phyloP scores from a whole-genome alignment of 2,797 vertebrate genomes.

The Cichlasoma orientale region DNA sequence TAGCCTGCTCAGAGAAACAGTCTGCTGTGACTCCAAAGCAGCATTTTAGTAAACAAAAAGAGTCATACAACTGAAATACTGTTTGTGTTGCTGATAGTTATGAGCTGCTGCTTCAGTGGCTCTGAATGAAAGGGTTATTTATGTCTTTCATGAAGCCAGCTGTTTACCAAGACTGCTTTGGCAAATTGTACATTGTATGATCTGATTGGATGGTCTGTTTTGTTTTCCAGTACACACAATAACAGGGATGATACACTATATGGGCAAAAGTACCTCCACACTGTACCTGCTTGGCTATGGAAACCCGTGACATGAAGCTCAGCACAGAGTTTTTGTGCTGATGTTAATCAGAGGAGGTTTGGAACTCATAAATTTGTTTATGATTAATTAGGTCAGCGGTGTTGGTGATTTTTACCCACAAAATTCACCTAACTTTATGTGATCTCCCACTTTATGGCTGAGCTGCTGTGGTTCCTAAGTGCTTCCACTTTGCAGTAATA shows the following conservation, averaged over 20 bases:
- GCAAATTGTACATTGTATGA: not conserved
- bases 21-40: conserved; percentile 24
- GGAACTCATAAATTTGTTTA: not conserved
- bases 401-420: not conserved
- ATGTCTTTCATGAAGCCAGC: not conserved
- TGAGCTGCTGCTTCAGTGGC: conserved; percentile 5
- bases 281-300: not conserved
- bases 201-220: not conserved
- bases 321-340: not conserved
- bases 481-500: not conserved
- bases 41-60: conserved; percentile 17
- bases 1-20: not conserved
- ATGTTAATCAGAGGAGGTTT: not conserved
- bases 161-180: conserved; percentile 4
- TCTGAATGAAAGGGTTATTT: conserved; percentile 9
- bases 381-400: not conserved
- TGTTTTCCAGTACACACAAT: not conserved
- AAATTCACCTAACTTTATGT: not conserved
- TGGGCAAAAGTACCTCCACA: not conserved
- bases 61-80: conserved; percentile 5
- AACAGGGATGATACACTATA: not conserved
- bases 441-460: not conserved
- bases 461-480: not conserved
- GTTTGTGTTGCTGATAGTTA: not conserved
- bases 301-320: not conserved